Conservation (phyloP, 2,113 vertebrate species). For the Grammomys surdaster region DNA sequence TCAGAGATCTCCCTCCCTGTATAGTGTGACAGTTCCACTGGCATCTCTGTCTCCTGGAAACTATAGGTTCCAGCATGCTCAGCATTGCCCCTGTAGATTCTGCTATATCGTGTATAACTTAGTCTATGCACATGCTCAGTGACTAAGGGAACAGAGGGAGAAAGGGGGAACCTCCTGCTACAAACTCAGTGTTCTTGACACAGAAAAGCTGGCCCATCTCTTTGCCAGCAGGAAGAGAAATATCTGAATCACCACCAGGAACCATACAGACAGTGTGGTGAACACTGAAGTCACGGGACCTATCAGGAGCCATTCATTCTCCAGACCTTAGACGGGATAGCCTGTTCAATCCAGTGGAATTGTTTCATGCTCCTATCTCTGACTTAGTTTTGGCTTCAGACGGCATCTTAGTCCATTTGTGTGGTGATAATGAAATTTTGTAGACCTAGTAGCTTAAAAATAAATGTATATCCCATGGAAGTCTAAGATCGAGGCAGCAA, state of each 20-base stretch:
- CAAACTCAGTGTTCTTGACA: background rate
- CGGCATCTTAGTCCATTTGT: background rate
- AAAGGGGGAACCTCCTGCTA: background rate
- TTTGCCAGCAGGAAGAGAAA: background rate
- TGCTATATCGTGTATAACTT: accelerated
- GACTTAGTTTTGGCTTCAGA: background rate
- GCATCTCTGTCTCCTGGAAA: background rate
- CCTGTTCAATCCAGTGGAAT: too few species aligned
- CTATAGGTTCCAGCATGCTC: background rate
- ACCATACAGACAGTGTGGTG: background rate
- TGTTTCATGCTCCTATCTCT: background rate
- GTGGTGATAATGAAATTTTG: background rate
- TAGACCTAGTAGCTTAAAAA: background rate
- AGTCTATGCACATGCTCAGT: background rate
- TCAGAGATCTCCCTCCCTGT: too few species aligned
- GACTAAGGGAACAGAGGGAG: background rate
- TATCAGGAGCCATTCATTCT: too few species aligned
- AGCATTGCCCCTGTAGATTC: background rate
- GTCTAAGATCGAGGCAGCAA: background rate
- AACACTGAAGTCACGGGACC: accelerated
- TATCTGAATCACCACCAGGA: background rate
- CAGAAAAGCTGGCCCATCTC: background rate
- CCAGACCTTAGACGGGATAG: background rate
- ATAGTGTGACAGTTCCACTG: accelerated
- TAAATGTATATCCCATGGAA: background rate